Conservation (phyloP, 2,797 vertebrate genomes). For the Morus bassanus region DNA sequence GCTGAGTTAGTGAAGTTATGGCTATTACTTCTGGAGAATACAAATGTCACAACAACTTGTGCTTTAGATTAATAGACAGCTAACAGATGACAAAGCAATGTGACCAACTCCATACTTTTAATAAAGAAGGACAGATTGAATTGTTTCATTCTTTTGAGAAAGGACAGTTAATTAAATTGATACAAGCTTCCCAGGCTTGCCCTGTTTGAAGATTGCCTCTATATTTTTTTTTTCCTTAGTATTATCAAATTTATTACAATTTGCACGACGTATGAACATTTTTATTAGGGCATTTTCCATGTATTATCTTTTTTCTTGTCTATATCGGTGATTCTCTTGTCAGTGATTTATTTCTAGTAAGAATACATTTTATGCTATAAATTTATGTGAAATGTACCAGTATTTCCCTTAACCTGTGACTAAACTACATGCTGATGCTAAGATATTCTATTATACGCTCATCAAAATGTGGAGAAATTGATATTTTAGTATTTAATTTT, state of each 20-base stretch:
- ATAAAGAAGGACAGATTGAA: neutral
- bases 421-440: neutral
- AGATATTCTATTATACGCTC: neutral
- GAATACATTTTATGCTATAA: neutral
- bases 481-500: neutral
- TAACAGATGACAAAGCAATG: neutral
- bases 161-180: conserved; percentile 36
- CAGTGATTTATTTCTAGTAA: conserved; percentile 12
- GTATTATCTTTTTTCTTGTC: neutral
- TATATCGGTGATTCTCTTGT: neutral
- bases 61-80: neutral
- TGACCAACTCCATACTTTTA: neutral
- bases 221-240: neutral
- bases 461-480: neutral
- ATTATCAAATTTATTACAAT: neutral
- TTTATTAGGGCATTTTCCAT: neutral
- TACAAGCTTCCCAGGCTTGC: neutral
- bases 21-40: neutral
- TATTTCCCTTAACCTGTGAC: conserved; percentile 13
- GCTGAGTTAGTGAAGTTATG: neutral
- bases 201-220: neutral
- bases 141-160: neutral
- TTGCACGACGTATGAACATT: neutral
- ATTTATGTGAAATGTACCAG: neutral
- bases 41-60: neutral